Evolutionary conservation across 92 coral and sea anemone species (phyloP), one percentile per base, ranked within the genome.

Genomic region (Zoanthus gigantus): DNA sequence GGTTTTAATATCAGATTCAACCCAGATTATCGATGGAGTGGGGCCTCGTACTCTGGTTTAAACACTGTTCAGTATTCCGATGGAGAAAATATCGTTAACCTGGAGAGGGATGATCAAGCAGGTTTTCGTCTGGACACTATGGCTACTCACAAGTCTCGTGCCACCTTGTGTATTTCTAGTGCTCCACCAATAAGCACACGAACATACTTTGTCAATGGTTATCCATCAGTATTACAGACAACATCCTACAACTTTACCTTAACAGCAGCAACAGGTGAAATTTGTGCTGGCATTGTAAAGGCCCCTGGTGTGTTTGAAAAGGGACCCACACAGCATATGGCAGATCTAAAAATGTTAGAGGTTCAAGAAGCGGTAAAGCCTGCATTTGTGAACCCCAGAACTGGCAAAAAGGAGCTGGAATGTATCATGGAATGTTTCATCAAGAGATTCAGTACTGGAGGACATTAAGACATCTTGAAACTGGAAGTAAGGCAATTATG

Each of bases 71-170:
- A 58, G 23, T 13, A 9, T 2, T 3, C 6, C 10, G 66, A 58
- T 17, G 66, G 66, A 1, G 23, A 14, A 4, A 58, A 58, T 2
- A 16, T 58, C 1, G 2, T 58, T 0, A 58, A 13, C 18, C 66
- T 58, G 18, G 84, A 84, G 9, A 30, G 89, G 47, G 89, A 86
- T 86, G 82, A 85, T 58, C 89, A 85, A 32, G 89, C 83, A 12
- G 89, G 89, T 3, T 85, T 84, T 45, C 88, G 89, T 23, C 52
- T 86, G 61, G 84, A 86, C 58, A 86, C 89, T 6, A 86, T 86
- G 89, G 73, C 89, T 2, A 76, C 74, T n/a, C 83, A 86, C 82
- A 86, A 75, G 34, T 83, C 28, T 52, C 84, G 63, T 58, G 60
- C 76, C 15, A 86, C 89, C 9, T 75, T 86, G 1, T 86, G 89